Evolutionary conservation across 2,888 invertebrate species (phyloP), one percentile per base, ranked within the genome.

Genomic region (Drosophila tripunctata): DNA sequence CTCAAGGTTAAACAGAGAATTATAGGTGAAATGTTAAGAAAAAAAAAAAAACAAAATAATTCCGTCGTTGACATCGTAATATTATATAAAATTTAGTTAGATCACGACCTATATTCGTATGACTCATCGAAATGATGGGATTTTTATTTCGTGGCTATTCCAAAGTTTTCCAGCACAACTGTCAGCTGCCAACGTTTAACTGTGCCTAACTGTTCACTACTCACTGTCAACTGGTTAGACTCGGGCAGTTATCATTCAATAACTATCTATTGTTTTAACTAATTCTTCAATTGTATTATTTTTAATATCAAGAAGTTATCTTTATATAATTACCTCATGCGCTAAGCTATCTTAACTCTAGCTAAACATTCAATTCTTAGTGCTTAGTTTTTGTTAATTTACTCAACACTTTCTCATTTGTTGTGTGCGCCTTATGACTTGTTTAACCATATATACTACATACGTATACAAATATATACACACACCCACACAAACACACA

Each of bases 351-450:
- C 45, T 54, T 43, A 44, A 55, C 38, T 62, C 22, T 73, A 65
- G 51, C 52, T 65, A 40, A 56, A 45, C 38, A 56, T 51, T 79
- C 56, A 54, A 63, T 79, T 52, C 40, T 60, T 71, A 68, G 67
- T 61, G 60, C 47, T 68, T 63, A 65, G 73, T 62, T 60, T 65
- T 58, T 45, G n/a, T 54, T 65, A 51, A 38, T 74, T 78, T 51
- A 51, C 50, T 41, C 15, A 33, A 50, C 75, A 67, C 66, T 52
- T 75, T 69, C 69, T 76, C 56, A 77, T 75, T 79, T 79, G 77
- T 71, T 76, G 78, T 76, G 78, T 80, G 80, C 81, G 67, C 68
- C 63, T 80, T 48, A 66, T 43, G 71, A 76, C 72, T 63, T 67
- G 63, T 74, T 70, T 54, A 57, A 31, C 36, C 31, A 61, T 38